Evolutionary conservation across 2,888 invertebrate genomes (phyloP).

Genomic region (Sphaeridia pumilis): DNA sequence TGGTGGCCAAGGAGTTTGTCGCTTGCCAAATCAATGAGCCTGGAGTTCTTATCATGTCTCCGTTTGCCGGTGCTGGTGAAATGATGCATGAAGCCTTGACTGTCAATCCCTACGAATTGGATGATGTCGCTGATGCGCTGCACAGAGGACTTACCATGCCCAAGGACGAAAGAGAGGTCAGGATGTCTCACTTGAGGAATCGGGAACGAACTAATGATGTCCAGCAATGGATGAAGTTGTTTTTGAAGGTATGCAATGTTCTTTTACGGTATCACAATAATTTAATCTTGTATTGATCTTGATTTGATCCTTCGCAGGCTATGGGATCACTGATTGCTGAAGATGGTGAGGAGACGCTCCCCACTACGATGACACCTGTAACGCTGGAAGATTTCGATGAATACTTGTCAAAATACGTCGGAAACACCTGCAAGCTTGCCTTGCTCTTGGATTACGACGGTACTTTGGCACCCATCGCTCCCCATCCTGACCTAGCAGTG

Average conservation of each 20-base stretch:
- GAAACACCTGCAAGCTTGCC: slow-evolving; percentile 71
- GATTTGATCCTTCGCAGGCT: slow-evolving; percentile 41
- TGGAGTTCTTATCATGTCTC: slow-evolving; percentile 76
- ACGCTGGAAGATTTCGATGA: slow-evolving; percentile 83
- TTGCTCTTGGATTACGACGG: slow-evolving; percentile 72
- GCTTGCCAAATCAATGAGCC: slow-evolving; percentile 79
- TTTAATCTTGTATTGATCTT: not conserved
- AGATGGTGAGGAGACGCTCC: slow-evolving; percentile 61
- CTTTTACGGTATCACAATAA: not conserved
- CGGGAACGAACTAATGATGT: slow-evolving; percentile 74
- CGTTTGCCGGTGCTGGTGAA: slow-evolving; percentile 84
- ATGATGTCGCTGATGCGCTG: slow-evolving; percentile 74
- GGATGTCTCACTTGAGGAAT: slow-evolving; percentile 72
- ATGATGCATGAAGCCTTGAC: slow-evolving; percentile 87
- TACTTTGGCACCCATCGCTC: slow-evolving; percentile 75
- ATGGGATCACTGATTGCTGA: slow-evolving; percentile 59
- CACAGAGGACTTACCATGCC: slow-evolving; percentile 82
- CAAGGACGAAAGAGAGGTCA: slow-evolving; percentile 69
- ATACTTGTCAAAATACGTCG: slow-evolving; percentile 73
- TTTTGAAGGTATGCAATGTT: slow-evolving; percentile 48
- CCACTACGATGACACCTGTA: slow-evolving; percentile 78
- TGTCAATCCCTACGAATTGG: slow-evolving; percentile 79
- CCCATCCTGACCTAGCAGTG: slow-evolving; percentile 78
- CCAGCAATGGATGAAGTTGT: slow-evolving; percentile 77
- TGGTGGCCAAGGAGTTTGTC: slow-evolving; percentile 84